phyloP scores from a whole-genome alignment of 2,113 vertebrate species.

The Campylorhamphus procurvoides region DNA sequence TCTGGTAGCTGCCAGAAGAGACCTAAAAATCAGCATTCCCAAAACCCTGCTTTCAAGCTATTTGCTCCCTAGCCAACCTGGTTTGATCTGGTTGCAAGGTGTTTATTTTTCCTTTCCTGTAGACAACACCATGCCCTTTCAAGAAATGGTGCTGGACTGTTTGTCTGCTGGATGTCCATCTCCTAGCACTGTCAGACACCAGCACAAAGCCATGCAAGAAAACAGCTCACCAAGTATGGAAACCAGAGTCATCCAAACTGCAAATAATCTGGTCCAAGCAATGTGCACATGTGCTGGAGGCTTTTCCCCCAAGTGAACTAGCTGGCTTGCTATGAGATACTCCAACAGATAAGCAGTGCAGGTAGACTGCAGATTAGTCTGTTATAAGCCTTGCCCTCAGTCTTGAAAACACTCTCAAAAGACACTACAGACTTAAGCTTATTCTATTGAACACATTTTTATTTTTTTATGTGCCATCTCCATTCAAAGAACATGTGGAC shows the following conservation, averaged over 20 bases:
- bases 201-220: neutral
- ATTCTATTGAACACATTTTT: neutral
- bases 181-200: neutral
- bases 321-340: neutral
- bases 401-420: neutral
- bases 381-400: neutral
- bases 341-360: neutral
- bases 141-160: neutral
- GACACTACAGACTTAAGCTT: neutral
- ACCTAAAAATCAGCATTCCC: neutral
- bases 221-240: neutral
- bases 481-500: neutral
- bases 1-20: neutral
- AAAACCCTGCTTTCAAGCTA: neutral
- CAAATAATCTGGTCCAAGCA: neutral
- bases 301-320: neutral
- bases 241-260: neutral
- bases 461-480: neutral
- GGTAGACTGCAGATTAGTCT: neutral
- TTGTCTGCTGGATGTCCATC: neutral
- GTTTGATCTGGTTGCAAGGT: fast-evolving
- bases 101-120: neutral
- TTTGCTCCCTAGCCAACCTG: neutral
- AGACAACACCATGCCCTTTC: neutral
- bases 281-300: neutral